Evolutionary conservation across 2,797 vertebrate genomes (phyloP).

Genomic region (Myripristis jacobus): DNA sequence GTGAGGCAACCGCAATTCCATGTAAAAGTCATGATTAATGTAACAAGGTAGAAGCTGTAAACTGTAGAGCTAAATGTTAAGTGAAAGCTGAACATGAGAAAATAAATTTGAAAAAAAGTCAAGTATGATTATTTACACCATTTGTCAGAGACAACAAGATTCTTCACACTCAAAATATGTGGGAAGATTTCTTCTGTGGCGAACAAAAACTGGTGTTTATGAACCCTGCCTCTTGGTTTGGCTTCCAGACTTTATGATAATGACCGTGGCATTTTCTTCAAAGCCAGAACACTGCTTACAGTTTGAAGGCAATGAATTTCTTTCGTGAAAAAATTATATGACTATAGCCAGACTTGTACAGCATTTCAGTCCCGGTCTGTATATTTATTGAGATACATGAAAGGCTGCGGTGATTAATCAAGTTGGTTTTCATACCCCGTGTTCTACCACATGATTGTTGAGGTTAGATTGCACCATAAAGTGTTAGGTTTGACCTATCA

Average conservation of each 20-base stretch:
- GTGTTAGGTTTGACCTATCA: slow-evolving; percentile 42
- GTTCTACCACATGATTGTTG: slow-evolving; percentile 61
- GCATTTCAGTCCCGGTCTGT: slow-evolving; percentile 64
- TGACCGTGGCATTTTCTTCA: slow-evolving; percentile 60
- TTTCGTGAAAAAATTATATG: slow-evolving; percentile 67
- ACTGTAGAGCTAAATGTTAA: not conserved
- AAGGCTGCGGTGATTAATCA: slow-evolving; percentile 72
- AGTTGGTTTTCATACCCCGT: slow-evolving; percentile 64
- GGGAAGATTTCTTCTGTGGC: slow-evolving; percentile 62
- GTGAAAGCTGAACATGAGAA: not conserved
- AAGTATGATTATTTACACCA: slow-evolving; percentile 4
- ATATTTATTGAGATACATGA: slow-evolving; percentile 73
- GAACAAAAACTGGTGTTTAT: slow-evolving; percentile 73
- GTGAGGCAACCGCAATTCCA: not conserved
- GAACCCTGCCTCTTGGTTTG: slow-evolving; percentile 67
- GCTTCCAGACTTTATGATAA: slow-evolving; percentile 56
- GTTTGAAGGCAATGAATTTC: slow-evolving; percentile 56
- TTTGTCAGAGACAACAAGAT: slow-evolving; percentile 30
- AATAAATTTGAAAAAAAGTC: not conserved
- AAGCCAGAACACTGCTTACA: slow-evolving; percentile 51
- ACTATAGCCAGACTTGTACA: slow-evolving; percentile 69
- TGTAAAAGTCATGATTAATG: not conserved
- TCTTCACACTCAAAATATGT: slow-evolving; percentile 57
- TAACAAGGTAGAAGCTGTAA: not conserved
- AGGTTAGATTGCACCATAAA: slow-evolving; percentile 56